Evolutionary conservation across 2,113 vertebrate genomes (phyloP).

Genomic region (Globicephala melas): DNA sequence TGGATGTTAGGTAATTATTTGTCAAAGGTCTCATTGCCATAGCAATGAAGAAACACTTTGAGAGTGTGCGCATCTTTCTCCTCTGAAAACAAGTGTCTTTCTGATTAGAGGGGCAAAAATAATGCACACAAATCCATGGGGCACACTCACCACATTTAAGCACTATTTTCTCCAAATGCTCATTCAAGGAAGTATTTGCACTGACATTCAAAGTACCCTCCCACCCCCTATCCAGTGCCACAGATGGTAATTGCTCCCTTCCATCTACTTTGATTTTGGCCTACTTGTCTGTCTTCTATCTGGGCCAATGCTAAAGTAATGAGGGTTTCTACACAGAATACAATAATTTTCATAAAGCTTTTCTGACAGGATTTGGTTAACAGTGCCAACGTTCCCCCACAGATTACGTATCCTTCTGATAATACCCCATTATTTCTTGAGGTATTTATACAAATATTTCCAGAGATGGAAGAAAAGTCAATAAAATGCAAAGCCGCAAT

Average conservation of each 20-base stretch:
- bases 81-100: slow-evolving; percentile 37
- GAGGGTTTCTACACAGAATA: not conserved
- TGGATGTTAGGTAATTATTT: slow-evolving; percentile 62
- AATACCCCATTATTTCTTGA: not conserved
- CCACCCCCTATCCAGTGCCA: not conserved
- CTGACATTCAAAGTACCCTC: slow-evolving; percentile 9
- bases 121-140: not conserved
- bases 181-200: not conserved
- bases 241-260: not conserved
- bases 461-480: slow-evolving; percentile 17
- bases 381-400: not conserved
- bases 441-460: not conserved
- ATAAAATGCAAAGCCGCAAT: not conserved
- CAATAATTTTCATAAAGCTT: slow-evolving; percentile 4
- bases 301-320: not conserved
- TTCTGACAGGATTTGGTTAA: slow-evolving; percentile 39
- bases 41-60: slow-evolving; percentile 33
- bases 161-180: not conserved
- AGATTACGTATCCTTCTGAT: not conserved
- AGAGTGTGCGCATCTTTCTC: not conserved
- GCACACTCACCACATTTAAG: not conserved
- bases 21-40: slow-evolving; percentile 40
- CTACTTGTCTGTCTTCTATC: not conserved
- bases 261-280: not conserved
- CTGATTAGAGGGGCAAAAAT: not conserved